These are phyloP conservation scores for Amaurobius ferox DNA, from an alignment of 2,888 invertebrate species.

Conservation along the genomic window DNA sequence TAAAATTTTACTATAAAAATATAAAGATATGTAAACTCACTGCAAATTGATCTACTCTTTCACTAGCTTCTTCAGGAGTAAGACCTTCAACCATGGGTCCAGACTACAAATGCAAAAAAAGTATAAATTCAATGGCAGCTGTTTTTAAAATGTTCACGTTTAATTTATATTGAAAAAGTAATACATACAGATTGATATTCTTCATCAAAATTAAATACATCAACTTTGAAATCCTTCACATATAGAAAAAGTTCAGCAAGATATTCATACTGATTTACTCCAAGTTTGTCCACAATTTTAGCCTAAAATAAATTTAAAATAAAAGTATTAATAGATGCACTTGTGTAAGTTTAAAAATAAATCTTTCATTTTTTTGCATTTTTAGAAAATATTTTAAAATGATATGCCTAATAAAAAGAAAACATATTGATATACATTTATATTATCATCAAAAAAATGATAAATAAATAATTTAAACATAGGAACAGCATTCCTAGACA, in stretches of 20 bases:
- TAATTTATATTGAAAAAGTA: too few relatives aligned
- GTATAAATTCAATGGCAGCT: neutral
- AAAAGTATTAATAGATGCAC: neutral
- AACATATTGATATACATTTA: too few relatives aligned
- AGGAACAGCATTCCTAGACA: too few relatives aligned
- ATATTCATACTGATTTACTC: conserved; percentile 84
- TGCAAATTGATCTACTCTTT: conserved; percentile 80
- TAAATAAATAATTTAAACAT: too few relatives aligned
- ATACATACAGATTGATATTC: conserved; percentile 53
- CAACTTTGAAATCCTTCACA: conserved; percentile 52
- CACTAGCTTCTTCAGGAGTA: conserved; percentile 90
- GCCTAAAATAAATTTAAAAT: conserved; percentile 74
- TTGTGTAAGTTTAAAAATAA: neutral
- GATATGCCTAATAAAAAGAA: neutral
- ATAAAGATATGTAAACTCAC: conserved; percentile 74
- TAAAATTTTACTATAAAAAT: too few relatives aligned
- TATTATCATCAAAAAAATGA: too few relatives aligned
- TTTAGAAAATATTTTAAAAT: neutral
- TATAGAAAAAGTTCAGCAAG: conserved; percentile 81
- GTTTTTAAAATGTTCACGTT: too few relatives aligned
- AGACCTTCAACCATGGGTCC: conserved; percentile 92
- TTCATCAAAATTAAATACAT: conserved; percentile 56
- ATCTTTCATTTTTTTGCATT: too few relatives aligned
- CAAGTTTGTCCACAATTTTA: conserved; percentile 85
- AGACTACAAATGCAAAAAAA: conserved; percentile 77